Percentiles rank a stretch among this genome's conserved stretches.
Evolutionary conservation across 2,888 invertebrate genomes (phyloP).

Genomic region (Noctua pronuba): DNA sequence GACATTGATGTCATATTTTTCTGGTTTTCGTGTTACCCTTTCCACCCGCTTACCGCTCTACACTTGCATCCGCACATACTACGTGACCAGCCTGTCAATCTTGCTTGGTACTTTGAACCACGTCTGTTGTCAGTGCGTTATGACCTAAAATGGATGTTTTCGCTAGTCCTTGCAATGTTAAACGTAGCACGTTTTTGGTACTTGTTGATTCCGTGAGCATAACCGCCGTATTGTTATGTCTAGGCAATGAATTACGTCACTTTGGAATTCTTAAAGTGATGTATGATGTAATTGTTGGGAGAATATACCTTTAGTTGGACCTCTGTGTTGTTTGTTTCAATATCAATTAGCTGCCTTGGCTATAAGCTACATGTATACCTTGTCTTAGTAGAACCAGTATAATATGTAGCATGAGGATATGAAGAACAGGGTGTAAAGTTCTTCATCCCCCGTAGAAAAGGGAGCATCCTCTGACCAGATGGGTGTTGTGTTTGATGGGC

Average conservation of each 20-base stretch:
- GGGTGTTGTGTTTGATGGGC: not conserved
- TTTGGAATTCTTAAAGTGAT: constrained; percentile 57
- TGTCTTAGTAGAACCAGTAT: not conserved
- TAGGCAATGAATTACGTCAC: constrained; percentile 48
- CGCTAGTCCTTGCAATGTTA: constrained; percentile 48
- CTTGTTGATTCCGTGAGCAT: constrained; percentile 40
- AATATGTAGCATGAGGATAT: not conserved
- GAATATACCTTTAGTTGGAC: constrained; percentile 11
- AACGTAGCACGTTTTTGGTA: constrained; percentile 47
- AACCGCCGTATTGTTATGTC: constrained; percentile 51
- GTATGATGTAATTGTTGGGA: constrained; percentile 44
- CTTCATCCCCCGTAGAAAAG: not conserved
- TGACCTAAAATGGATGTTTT: constrained; percentile 61
- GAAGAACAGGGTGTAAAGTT: not conserved
- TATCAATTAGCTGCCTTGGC: not conserved
- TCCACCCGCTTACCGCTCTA: constrained; percentile 1
- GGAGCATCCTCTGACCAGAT: not conserved
- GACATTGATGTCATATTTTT: too few species aligned
- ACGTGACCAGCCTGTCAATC: constrained; percentile 56
- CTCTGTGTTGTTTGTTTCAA: constrained; percentile 1
- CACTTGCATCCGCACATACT: constrained; percentile 26
- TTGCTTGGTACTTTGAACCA: constrained; percentile 31
- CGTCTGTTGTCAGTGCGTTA: constrained; percentile 44
- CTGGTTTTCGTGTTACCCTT: not conserved
- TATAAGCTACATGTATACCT: not conserved